Percentiles rank a stretch among this genome's conserved stretches.
These are phyloP conservation scores for Belonocnema kinseyi DNA, from an alignment of 1,140 invertebrate genomes.

Conservation along the genomic window DNA sequence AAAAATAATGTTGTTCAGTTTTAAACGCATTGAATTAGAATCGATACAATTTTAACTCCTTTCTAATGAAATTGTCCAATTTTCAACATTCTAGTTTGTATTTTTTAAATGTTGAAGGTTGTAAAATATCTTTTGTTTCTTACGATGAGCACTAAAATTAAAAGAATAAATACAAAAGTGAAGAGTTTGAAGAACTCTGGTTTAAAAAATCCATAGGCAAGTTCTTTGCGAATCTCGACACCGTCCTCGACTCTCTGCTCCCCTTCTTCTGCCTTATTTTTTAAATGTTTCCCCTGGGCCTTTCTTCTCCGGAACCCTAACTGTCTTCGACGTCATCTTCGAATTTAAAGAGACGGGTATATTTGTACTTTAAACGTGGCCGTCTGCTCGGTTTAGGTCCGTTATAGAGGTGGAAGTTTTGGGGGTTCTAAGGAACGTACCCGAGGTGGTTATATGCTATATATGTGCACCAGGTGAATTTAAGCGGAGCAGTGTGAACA, in stretches of 20 bases:
- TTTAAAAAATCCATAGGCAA: slow-evolving; percentile 26
- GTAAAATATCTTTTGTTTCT: no score
- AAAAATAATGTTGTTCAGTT: no score
- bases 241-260: slow-evolving; percentile 29
- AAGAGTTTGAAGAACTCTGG: background rate
- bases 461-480: slow-evolving; percentile 21
- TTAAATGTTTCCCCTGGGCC: slow-evolving; percentile 27
- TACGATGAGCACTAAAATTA: no score
- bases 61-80: no score
- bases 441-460: background rate
- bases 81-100: no score
- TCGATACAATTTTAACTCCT: no score
- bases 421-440: background rate
- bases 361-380: slow-evolving; percentile 50
- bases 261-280: slow-evolving; percentile 35
- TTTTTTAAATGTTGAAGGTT: no score
- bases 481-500: slow-evolving; percentile 23
- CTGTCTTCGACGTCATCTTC: slow-evolving; percentile 35
- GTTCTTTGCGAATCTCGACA: slow-evolving; percentile 24
- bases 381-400: slow-evolving; percentile 7
- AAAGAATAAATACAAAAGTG: no score
- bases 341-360: slow-evolving; percentile 48
- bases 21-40: no score
- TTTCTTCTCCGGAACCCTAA: slow-evolving; percentile 33
- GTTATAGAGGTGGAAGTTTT: slow-evolving; percentile 10